These are phyloP conservation scores for Palloptera scutellata DNA, from an alignment of 2,888 invertebrate species.

Conservation along the genomic window DNA sequence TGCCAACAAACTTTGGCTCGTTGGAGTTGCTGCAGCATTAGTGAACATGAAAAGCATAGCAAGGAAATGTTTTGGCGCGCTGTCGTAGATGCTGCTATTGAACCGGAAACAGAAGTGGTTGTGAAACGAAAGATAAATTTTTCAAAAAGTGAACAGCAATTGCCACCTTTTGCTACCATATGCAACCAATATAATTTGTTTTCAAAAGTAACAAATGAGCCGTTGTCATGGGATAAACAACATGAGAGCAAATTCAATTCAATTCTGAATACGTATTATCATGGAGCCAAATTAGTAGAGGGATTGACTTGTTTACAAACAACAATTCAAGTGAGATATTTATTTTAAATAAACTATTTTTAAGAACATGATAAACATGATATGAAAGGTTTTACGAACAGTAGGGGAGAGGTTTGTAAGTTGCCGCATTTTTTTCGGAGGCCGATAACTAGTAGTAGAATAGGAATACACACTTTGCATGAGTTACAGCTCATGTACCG, in stretches of 20 bases:
- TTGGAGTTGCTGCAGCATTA: conserved; percentile 66
- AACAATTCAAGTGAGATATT: conserved; percentile 64
- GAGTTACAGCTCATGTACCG: no score
- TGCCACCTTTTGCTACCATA: conserved; percentile 40
- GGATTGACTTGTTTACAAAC: conserved; percentile 64
- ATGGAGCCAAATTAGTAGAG: conserved; percentile 57
- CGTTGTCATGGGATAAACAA: conserved; percentile 44
- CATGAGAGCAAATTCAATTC: conserved; percentile 41
- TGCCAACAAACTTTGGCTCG: conserved; percentile 72
- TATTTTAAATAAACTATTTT: background rate
- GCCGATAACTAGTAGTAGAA: no score
- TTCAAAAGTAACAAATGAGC: conserved; percentile 36
- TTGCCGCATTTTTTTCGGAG: no score
- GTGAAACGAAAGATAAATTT: conserved; percentile 31
- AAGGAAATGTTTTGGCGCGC: conserved; percentile 70
- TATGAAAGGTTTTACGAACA: background rate
- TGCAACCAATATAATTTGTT: conserved; percentile 43
- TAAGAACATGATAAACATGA: background rate
- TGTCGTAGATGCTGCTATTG: conserved; percentile 70
- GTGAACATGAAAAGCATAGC: conserved; percentile 63
- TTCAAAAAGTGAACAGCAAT: no score
- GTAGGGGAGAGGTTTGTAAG: no score
- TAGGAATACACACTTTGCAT: no score
- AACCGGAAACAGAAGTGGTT: conserved; percentile 58
- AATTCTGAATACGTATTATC: conserved; percentile 43